phyloP scores from a whole-genome alignment of 92 coral and sea anemone genomes.

The Nematostella vectensis region DNA sequence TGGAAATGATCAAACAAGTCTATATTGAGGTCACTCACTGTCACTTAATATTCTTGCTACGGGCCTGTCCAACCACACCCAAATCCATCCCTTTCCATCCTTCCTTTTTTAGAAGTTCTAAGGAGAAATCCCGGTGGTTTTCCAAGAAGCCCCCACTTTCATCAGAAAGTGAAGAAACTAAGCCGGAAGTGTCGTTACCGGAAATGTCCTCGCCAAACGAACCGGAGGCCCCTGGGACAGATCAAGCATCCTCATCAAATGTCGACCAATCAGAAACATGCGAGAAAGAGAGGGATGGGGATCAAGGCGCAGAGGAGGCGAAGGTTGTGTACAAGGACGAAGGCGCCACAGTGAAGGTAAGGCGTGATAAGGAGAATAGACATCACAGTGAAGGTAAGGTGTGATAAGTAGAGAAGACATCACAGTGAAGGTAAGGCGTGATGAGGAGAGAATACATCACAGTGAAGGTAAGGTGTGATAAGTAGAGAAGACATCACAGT shows the following conservation, averaged over 20 bases:
- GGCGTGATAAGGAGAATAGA: too few relatives aligned
- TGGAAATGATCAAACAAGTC: too few relatives aligned
- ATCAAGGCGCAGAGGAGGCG: neutral
- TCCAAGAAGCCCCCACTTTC: slow-evolving; percentile 18
- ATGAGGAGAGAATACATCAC: too few relatives aligned
- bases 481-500: too few relatives aligned
- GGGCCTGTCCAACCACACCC: too few relatives aligned
- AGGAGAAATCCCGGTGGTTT: slow-evolving; percentile 31
- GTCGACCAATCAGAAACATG: neutral
- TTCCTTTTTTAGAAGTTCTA: slow-evolving; percentile 1
- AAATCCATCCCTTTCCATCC: too few relatives aligned
- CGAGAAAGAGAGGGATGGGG: slow-evolving; percentile 6
- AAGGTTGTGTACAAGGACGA: neutral
- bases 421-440: too few relatives aligned
- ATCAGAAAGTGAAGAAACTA: neutral
- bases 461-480: too few relatives aligned
- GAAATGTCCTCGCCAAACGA: slow-evolving; percentile 1
- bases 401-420: too few relatives aligned
- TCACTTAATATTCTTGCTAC: too few relatives aligned
- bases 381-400: too few relatives aligned
- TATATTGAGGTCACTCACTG: too few relatives aligned
- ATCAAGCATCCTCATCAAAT: neutral
- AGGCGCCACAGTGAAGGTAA: neutral
- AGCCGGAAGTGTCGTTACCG: slow-evolving; percentile 5
- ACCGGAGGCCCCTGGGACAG: neutral